Percentiles rank a stretch among this genome's conserved stretches.
Evolutionary conservation across 2,113 vertebrate species (phyloP).

Genomic region (Syrrhaptes paradoxus): DNA sequence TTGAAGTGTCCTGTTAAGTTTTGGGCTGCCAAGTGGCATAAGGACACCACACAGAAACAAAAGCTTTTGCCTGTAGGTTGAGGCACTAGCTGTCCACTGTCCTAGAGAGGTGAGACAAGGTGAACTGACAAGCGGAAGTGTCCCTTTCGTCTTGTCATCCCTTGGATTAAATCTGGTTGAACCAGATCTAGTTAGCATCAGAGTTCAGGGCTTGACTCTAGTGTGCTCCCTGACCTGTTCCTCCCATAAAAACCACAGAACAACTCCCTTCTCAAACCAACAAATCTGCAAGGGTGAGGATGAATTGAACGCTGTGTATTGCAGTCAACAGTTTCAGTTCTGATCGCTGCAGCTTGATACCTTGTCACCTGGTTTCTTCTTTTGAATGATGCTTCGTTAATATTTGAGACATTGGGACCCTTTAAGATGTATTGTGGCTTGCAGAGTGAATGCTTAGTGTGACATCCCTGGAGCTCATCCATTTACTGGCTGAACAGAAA

Average conservation of each 20-base stretch:
- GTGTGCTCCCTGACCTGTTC: neutral
- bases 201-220: neutral
- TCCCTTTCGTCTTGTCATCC: neutral
- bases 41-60: neutral
- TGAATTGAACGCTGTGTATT: rapidly evolving
- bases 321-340: neutral
- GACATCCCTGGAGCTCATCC: neutral
- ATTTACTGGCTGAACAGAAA: neutral
- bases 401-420: neutral
- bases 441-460: neutral
- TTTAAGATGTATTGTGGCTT: neutral
- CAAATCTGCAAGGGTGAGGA: neutral
- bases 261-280: neutral
- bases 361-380: neutral
- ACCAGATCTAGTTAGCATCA: neutral
- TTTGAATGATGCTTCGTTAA: neutral
- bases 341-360: neutral
- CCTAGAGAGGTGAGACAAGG: neutral
- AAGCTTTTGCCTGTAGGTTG: neutral
- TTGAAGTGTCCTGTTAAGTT: neutral
- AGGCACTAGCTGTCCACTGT: neutral
- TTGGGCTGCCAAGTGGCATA: neutral
- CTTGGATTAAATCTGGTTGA: neutral
- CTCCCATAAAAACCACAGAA: neutral
- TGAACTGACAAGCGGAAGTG: neutral